Evolutionary conservation across 1,140 invertebrate genomes (phyloP), one percentile per base, ranked within the genome.

Genomic region (Drosophila lowei): DNA sequence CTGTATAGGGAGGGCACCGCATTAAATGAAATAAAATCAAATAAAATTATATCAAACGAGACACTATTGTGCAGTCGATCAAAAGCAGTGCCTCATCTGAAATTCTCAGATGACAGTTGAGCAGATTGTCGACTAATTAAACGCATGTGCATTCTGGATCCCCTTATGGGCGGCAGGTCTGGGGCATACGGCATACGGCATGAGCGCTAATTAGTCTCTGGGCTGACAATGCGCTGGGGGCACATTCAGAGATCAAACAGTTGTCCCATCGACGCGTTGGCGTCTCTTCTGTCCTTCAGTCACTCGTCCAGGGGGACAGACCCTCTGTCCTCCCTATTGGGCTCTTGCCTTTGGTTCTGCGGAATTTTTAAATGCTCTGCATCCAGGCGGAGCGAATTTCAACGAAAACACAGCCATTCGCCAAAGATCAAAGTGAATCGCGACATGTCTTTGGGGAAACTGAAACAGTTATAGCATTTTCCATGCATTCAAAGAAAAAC

Each of bases 61-160:
- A 5, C 23, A 25, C 23, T 59, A 47, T 42, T 47, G 15, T 34
- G 21, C 44, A 48, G 50, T 21, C 25, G 25, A 28, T 21, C 56
- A 57, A 52, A 54, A 23, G 28, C 41, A 18, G 16, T 59, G 54
- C 3, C 34, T 11, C 9, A 13, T 38, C 34, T 11, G 9, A 49
- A 70, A 71, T 65, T 74, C 71, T 71, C 73, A 50, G 60, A 34
- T 73, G 71, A 73, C 71, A 73, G 54, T 28, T 44, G 55, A 75
- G 72, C 71, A 74, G 66, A 74, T 75, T 75, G 72, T 42, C 57
- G 44, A 47, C 77, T 86, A 85, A 85, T 85, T 86, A 86, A 81
- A 77, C 70, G 81, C 80, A 85, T 81, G 72, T 77, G 81, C 81
- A 79, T 15, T 42, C 30, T n/a, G 43, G 6, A 5, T 11, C n/a